Evolutionary conservation across 2,888 invertebrate species (phyloP), one percentile per base, ranked within the genome.

Genomic region (Argyresthia goedartella): DNA sequence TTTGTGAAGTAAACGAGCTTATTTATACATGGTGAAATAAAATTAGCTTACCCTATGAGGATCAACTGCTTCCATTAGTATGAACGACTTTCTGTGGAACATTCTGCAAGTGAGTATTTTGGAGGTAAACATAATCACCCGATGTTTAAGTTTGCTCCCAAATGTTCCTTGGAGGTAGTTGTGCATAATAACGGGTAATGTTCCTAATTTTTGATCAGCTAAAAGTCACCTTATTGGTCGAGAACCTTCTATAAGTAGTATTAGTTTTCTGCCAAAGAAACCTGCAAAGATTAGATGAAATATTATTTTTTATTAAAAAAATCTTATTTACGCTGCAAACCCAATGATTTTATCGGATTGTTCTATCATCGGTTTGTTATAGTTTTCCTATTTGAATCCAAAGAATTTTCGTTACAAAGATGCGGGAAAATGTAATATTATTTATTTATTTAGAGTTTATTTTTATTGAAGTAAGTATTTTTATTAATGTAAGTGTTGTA

Each of bases 231-330:
- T 34, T n/a, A 3, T 8, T 11, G 46, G n/a, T 33, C 3, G 10
- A 10, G 4, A 46, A 13, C 15, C 25, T 25, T 25, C 25, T 25
- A 25, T 25, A 25, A 25, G 25, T 25, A 49, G 49, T 36, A 36
- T 36, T 49, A 49, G 49, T 39, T 39, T 14, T 33, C 60, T 63
- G 63, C 65, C 65, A 65, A 65, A 65, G 65, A 65, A 54, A 49
- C 55, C 52, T 50, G 54, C 56, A 57, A 58, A 57, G 54, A 54
- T 51, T 49, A 48, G 36, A 41, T 39, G 42, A 34, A 25, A 25
- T 25, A 25, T 25, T 25, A 25, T 44, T 44, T 44, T 44, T 15
- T 44, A 15, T 14, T 15, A 16, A 15, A 4, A 16, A 39, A 44
- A 16, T 8, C 16, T 44, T 44, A 44, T 44, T 44, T 25, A 25